Evolutionary conservation across 53 echinoderm and acorn worm species (phyloP), one percentile per base, ranked within the genome.

Genomic region (Echinarachnius parma): DNA sequence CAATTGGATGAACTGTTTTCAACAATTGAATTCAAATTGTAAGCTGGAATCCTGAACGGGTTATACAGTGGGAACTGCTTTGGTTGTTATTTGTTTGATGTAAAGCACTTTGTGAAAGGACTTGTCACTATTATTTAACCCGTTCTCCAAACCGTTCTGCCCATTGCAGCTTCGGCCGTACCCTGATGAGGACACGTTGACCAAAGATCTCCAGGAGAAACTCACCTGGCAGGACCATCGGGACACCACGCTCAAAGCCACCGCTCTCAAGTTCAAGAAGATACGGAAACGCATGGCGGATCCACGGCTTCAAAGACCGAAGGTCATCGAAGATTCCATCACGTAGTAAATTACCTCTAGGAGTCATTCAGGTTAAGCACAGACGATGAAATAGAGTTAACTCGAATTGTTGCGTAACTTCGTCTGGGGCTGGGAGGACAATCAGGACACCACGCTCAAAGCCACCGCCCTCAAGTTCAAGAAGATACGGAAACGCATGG

Each of bases 161-260:
- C n/a, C n/a, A n/a, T n/a, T 66, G 1, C 23, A 89, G 89, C 77
- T 89, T 62, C 81, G 90, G 11, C 96, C 96, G 27, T 95, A 95
- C 53, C 84, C 90, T 16, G 87, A 77, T 32, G 96, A 95, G 21
- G 90, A 95, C 14, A 91, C 87, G 1, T 53, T 87, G 19, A 84
- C 78, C 2, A 78, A 75, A 32, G 96, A 95, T 53, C 71, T 95
- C 4, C 50, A 76, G 44, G 96, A 95, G 68, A 91, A 95, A 42
- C 72, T 95, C 28, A 86, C 86, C 3, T 95, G 96, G 96, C 76
- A 79, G 32, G 83, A 89, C 31, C 89, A 93, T 59, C 82, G 86
- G 3, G 74, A 75, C 18, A 50, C 45, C 5, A 89, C 93, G 11
- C 83, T 93, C 44, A 64, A 76, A n/a, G 83, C 86, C 35, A 86